phyloP scores from a whole-genome alignment of 2,797 vertebrate species.

The Danio albolineatus region DNA sequence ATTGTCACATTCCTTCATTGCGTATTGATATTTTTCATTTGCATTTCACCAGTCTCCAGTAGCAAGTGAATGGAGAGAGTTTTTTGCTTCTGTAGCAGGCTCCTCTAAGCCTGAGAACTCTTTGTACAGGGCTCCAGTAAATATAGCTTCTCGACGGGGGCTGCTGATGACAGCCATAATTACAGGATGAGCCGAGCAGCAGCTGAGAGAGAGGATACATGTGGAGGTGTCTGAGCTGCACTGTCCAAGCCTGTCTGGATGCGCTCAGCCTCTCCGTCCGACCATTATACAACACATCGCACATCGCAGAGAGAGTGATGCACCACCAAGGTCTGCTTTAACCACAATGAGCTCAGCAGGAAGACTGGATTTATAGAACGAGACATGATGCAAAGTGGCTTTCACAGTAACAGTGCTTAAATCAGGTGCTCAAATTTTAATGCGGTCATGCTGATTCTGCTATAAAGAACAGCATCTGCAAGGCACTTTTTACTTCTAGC shows the following conservation, averaged over 20 bases:
- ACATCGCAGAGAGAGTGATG: not conserved
- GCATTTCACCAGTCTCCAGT: conserved; percentile 27
- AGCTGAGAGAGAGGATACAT: conserved; percentile 71
- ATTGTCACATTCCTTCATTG: not conserved
- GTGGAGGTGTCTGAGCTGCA: conserved; percentile 61
- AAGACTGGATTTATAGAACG: conserved; percentile 29
- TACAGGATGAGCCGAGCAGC: conserved; percentile 75
- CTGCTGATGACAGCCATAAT: conserved; percentile 81
- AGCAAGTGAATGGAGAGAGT: conserved; percentile 28
- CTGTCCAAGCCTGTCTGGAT: conserved; percentile 53
- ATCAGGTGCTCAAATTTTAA: conserved; percentile 49
- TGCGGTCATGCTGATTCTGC: conserved; percentile 37
- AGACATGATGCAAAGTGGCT: conserved; percentile 33
- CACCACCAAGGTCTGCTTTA: conserved; percentile 32
- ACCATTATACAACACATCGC: conserved; percentile 22
- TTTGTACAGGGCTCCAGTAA: conserved; percentile 66
- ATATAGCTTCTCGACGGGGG: conserved; percentile 77
- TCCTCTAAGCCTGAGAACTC: conserved; percentile 54
- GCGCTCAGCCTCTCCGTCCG: conserved; percentile 18
- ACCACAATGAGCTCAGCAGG: conserved; percentile 42
- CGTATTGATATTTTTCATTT: not conserved
- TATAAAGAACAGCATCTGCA: conserved; percentile 1
- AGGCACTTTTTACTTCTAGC: conserved; percentile 12
- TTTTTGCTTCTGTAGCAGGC: conserved; percentile 24
- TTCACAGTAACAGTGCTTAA: conserved; percentile 16